These are phyloP conservation scores for Trichomalopsis sarcophagae DNA, from an alignment of 1,140 invertebrate species.

Conservation along the genomic window DNA sequence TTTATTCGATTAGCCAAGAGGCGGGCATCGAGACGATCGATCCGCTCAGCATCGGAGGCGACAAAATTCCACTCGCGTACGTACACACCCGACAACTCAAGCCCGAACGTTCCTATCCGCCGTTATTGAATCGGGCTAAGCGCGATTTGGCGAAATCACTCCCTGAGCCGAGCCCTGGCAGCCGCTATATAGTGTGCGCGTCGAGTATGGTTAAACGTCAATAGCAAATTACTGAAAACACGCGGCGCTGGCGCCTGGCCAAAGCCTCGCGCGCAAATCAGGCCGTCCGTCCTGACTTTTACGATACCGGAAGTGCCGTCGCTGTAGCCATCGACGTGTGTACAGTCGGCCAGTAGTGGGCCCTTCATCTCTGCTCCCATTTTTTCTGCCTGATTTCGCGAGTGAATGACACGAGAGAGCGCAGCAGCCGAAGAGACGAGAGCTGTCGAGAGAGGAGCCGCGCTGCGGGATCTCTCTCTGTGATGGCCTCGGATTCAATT, in stretches of 20 bases:
- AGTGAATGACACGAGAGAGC: not conserved
- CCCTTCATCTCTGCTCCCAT: constrained; percentile 10
- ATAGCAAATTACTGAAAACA: constrained; percentile 47
- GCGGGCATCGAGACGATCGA: too few species aligned
- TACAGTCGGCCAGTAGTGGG: not conserved
- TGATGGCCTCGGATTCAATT: not conserved
- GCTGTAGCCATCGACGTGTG: not conserved
- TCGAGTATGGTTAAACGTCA: constrained; percentile 42
- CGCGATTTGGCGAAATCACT: constrained; percentile 18
- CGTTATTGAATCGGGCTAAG: not conserved
- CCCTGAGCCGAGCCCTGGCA: not conserved
- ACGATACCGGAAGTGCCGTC: not conserved
- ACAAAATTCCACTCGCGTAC: not conserved
- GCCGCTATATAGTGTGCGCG: not conserved
- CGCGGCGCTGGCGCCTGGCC: constrained; percentile 12
- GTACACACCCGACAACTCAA: not conserved
- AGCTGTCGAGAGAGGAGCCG: not conserved
- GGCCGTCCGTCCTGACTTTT: not conserved
- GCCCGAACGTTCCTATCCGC: not conserved
- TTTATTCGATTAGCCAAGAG: too few species aligned
- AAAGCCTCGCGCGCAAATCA: constrained; percentile 16
- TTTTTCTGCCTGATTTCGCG: constrained; percentile 14
- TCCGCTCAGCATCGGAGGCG: not conserved
- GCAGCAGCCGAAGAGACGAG: not conserved
- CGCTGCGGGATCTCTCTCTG: too few species aligned